A percentile compares a stretch with the other conserved stretches of the same genome.
Evolutionary conservation across 2,113 vertebrate species (phyloP).

Genomic region (Melozone crissalis): DNA sequence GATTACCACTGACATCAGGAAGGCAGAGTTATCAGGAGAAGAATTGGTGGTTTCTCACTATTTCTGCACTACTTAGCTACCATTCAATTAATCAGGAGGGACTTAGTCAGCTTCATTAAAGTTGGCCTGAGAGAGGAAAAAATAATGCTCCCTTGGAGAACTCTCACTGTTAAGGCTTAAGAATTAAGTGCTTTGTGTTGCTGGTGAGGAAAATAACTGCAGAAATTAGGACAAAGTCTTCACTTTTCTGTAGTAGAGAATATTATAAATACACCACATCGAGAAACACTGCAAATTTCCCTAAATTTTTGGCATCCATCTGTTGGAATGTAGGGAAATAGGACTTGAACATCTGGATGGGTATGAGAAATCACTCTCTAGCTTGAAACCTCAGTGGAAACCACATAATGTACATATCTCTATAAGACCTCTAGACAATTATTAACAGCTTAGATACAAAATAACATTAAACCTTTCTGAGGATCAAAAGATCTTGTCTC

Average conservation of each 20-base stretch:
- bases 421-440: slow-evolving; percentile 14
- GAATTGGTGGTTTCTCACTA: slow-evolving; percentile 25
- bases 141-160: slow-evolving; percentile 42
- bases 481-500: slow-evolving; percentile 34
- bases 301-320: slow-evolving; percentile 28
- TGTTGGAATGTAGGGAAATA: slow-evolving; percentile 1
- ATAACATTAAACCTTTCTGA: slow-evolving; percentile 27
- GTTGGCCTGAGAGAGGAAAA: neutral
- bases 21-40: slow-evolving; percentile 5
- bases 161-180: slow-evolving; percentile 5
- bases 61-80: slow-evolving; percentile 52
- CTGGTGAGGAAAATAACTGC: slow-evolving; percentile 13
- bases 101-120: slow-evolving; percentile 39
- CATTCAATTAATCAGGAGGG: slow-evolving; percentile 57
- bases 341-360: slow-evolving; percentile 41
- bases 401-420: neutral
- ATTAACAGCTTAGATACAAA: slow-evolving; percentile 47
- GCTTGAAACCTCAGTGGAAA: slow-evolving; percentile 14
- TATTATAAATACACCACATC: neutral
- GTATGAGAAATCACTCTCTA: slow-evolving; percentile 21
- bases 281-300: slow-evolving; percentile 1
- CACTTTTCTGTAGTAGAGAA: neutral
- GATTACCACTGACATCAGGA: neutral
- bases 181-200: slow-evolving; percentile 10
- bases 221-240: slow-evolving; percentile 7